Percentiles rank a stretch among this genome's conserved stretches.
Conservation (phyloP, 2,888 invertebrate species). For the Cinara cedri region DNA sequence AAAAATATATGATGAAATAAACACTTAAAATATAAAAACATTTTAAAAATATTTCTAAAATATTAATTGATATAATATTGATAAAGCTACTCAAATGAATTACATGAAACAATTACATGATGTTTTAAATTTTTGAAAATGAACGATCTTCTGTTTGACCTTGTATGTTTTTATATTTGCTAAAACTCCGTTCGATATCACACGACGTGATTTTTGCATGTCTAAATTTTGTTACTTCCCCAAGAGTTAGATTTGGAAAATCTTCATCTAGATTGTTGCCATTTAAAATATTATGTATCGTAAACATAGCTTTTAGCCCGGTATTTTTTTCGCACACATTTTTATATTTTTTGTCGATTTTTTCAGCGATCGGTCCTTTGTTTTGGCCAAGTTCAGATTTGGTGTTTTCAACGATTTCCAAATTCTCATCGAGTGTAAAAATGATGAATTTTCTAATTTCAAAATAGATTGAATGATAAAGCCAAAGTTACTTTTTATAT, state of each 20-base stretch:
- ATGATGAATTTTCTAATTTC: neutral
- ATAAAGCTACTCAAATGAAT: too few relatives aligned
- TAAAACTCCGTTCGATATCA: neutral
- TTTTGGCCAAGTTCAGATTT: neutral
- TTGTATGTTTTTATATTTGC: neutral
- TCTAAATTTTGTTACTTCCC: neutral
- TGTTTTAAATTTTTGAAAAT: too few relatives aligned
- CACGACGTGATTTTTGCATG: neutral
- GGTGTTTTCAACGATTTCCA: neutral
- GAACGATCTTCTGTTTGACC: neutral
- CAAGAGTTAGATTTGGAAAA: constrained; percentile 5
- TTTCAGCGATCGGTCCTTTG: neutral
- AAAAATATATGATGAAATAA: too few relatives aligned
- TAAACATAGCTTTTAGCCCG: neutral
- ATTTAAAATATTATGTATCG: neutral
- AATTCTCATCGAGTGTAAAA: neutral
- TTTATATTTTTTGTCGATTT: neutral
- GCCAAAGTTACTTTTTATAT: too few relatives aligned
- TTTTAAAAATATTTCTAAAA: too few relatives aligned
- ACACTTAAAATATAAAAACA: too few relatives aligned
- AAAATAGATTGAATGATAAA: neutral
- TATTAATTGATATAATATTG: too few relatives aligned
- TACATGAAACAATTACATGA: too few relatives aligned
- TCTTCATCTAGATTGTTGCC: neutral
- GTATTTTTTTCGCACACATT: neutral